Evolutionary conservation across 2,888 invertebrate species (phyloP), one percentile per base, ranked within the genome.

Genomic region (Eristalinus aeneus): DNA sequence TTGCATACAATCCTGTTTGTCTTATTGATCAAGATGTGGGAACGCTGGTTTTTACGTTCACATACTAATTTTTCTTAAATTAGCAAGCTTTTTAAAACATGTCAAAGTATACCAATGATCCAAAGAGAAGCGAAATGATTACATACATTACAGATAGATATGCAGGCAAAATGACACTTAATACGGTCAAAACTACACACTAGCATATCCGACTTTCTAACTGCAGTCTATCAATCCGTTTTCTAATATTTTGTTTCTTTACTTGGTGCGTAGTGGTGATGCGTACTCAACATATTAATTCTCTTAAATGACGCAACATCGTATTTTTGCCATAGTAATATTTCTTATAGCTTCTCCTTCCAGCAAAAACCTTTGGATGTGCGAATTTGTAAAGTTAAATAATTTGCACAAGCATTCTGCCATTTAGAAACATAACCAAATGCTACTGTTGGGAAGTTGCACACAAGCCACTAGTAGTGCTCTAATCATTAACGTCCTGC

Each of bases 401-500:
- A 56, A 56, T 56, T 23, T 56, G 23, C 56, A 56, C 56, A 56
- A 56, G 56, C 56, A 56, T 56, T 56, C 23, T 22, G 23, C 23
- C 56, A 27, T 56, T 56, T 56, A 56, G 56, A 27, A 56, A 6
- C n/a, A 56, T 56, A 56, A 23, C 23, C 53, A 23, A 56, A 56
- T 56, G 56, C 56, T 56, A 23, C 56, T 46, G 23, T n/a, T 1
- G 4, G 23, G 23, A 56, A 23, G 56, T 23, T 23, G 56, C 22
- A 22, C 23, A 56, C 23, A 56, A 56, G 56, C 56, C 46, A 46
- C 46, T 46, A 23, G 56, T 56, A 56, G 56, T 56, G 23, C 56
- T 56, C 56, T 56, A 56, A 56, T 56, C 56, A 56, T 56, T 56
- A 56, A 23, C 56, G 56, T 56, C 56, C 56, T 56, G 56, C 56